Evolutionary conservation across 2,888 invertebrate species (phyloP).

Genomic region (Callinectes sapidus): DNA sequence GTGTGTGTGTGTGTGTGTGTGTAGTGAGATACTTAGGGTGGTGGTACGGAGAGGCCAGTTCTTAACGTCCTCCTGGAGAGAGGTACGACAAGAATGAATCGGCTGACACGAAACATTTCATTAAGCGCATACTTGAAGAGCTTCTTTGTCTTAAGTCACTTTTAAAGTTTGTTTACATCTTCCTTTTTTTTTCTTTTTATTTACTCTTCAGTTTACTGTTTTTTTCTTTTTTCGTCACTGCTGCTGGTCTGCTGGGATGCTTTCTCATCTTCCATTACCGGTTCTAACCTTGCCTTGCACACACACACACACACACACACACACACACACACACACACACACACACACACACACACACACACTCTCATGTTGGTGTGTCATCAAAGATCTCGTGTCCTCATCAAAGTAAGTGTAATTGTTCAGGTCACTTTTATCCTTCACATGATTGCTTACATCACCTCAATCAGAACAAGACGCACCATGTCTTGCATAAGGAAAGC

Average conservation of each 20-base stretch:
- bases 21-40: neutral
- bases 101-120: neutral
- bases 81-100: neutral
- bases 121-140: neutral
- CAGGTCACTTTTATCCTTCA: neutral
- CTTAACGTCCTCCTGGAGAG: neutral
- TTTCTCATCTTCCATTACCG: neutral
- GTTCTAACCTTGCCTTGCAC: neutral
- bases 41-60: neutral
- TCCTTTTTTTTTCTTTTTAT: neutral
- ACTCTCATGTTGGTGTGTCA: neutral
- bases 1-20: slow-evolving; percentile 1
- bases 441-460: neutral
- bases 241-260: neutral
- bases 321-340: neutral
- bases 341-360: neutral
- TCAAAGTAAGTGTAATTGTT: neutral
- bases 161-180: neutral
- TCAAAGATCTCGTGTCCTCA: neutral
- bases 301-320: neutral
- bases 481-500: too few relatives aligned
- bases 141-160: neutral
- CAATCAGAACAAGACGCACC: neutral
- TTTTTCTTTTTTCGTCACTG: neutral
- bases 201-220: neutral